Evolutionary conservation across 2,113 vertebrate species (phyloP).

Genomic region (Heliornis fulica): DNA sequence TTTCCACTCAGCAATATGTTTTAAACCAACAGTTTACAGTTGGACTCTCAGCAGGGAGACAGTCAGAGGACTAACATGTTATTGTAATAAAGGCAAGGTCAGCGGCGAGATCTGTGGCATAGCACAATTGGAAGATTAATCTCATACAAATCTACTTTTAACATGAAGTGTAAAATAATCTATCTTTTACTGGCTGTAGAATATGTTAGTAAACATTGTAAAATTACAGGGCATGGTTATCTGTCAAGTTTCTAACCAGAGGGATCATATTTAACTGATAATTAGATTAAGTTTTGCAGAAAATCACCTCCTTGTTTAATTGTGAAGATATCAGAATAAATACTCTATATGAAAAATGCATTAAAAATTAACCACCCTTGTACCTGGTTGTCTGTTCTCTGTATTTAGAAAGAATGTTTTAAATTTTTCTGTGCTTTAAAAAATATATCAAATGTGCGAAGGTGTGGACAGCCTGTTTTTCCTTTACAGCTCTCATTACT

Average conservation of each 20-base stretch:
- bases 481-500: neutral
- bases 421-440: neutral
- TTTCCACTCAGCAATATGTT: neutral
- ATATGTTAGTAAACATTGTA: neutral
- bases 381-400: neutral
- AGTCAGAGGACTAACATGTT: neutral
- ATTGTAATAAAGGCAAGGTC: neutral
- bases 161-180: neutral
- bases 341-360: neutral
- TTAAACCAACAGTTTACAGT: neutral
- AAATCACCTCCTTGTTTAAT: neutral
- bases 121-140: neutral
- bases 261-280: neutral
- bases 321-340: neutral
- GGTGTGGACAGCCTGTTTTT: neutral
- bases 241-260: neutral
- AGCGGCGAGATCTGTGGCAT: neutral
- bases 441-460: neutral
- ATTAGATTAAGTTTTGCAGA: neutral
- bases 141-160: neutral
- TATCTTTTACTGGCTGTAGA: neutral
- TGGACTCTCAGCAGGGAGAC: constrained; percentile 1
- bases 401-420: neutral
- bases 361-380: neutral
- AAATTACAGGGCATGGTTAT: neutral